Evolutionary conservation across 2,888 invertebrate genomes (phyloP).

Genomic region (Axea sp.): DNA sequence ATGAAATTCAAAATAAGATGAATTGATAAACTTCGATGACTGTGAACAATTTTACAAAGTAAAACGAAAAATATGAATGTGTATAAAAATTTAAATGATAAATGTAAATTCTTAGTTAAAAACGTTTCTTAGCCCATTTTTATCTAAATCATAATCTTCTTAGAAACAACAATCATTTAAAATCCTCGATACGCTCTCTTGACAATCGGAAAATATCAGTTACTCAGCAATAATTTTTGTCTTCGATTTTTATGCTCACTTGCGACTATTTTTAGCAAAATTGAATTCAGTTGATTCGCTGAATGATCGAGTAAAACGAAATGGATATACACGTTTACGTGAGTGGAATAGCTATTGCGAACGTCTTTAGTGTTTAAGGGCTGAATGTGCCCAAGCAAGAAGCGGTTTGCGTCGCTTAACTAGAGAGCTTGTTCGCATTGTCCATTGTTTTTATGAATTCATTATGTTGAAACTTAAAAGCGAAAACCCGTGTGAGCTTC

Average conservation of each 20-base stretch:
- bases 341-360: constrained; percentile 62
- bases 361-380: constrained; percentile 63
- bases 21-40: no score
- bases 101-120: no score
- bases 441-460: constrained; percentile 58
- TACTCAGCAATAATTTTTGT: constrained; percentile 25
- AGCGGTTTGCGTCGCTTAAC: constrained; percentile 38
- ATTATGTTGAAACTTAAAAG: constrained; percentile 38
- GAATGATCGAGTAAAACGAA: constrained; percentile 56
- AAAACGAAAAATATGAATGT: no score
- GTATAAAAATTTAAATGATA: no score
- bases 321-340: constrained; percentile 61
- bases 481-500: constrained; percentile 37
- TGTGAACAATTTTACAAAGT: not conserved
- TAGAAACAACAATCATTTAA: constrained; percentile 36
- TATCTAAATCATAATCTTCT: no score
- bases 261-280: constrained; percentile 57
- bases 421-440: constrained; percentile 50
- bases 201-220: constrained; percentile 29
- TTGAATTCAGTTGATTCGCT: constrained; percentile 58
- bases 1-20: not conserved
- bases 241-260: constrained; percentile 22
- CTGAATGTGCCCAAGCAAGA: constrained; percentile 50
- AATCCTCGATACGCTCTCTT: constrained; percentile 19
- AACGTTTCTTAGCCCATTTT: no score